Base-by-base conservation (phyloP, 2,888 invertebrate genomes). In the Folsomia manolachei region DNA sequence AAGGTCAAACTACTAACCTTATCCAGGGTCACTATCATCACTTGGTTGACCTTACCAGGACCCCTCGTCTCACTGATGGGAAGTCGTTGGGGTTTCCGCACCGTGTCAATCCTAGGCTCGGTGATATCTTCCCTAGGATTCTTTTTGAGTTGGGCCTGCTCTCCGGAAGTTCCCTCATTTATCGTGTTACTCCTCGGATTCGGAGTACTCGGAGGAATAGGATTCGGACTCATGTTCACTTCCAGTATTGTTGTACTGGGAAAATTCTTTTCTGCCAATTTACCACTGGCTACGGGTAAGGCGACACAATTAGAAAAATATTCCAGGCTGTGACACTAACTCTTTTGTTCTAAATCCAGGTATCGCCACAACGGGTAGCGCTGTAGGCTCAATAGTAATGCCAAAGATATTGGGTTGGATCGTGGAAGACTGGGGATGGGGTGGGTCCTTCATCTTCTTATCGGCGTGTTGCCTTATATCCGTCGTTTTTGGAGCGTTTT, bases 221-320 rank as follows among this genome's bases (percentile, higher is more conserved):
- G 97, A 1, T 91, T 95, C 82, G 96, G 97, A 70, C 89, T 97
- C 87, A 91, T 97, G 80, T 97, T 96, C 86, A 92, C 97, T 81
- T 96, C 97, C 0, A 91, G 96, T 1, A 94, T 98, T 51, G 90
- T 98, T 82, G 92, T 93, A 18, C 95, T 97, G 61, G 96, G 97
- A 19, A 96, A 95, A 85, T 98, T 98, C 87, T 98, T 98, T 84
- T 96, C 97, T 84, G 91, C 91, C 83, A 95, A 94, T 90, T 88
- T 97, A 69, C 97, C 96, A 0, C 84, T 98, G 70, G 97, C 98
- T 0, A 97, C 97, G 0, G 97, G 39, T 39, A 39, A 39, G 39
- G 14, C 4, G n/a, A n/a, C n/a, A n/a, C n/a, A n/a, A n/a, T n/a
- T n/a, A n/a, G n/a, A n/a, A n/a, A n/a, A n/a, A n/a, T n/a, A n/a